Conservation (phyloP, 2,113 vertebrate species). For the Papio anubis region DNA sequence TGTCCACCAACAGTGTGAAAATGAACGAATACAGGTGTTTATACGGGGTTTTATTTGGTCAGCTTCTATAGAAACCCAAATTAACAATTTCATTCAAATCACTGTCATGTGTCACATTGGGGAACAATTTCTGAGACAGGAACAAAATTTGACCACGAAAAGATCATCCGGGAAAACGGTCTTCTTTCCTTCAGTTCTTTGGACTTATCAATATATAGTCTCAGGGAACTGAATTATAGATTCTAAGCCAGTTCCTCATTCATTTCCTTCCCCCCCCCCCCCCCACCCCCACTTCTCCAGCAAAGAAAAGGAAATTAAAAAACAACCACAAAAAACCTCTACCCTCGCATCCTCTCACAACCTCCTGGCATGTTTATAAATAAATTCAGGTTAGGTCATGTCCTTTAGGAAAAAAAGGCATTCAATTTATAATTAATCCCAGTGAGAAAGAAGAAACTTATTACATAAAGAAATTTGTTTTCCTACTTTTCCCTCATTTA, state of each 20-base stretch:
- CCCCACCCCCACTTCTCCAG: background rate
- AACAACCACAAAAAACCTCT: background rate
- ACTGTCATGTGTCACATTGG: accelerated
- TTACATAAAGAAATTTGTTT: too few species aligned
- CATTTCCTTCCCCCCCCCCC: too few species aligned
- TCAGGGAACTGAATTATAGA: background rate
- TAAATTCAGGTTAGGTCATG: background rate
- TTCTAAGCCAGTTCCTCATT: background rate
- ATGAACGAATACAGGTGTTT: background rate
- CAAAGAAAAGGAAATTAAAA: background rate
- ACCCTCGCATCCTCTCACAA: background rate
- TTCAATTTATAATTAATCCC: background rate
- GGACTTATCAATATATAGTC: background rate
- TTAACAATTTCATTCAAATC: background rate
- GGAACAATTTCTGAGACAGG: accelerated
- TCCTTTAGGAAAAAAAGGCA: background rate
- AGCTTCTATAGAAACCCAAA: background rate
- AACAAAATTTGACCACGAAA: background rate
- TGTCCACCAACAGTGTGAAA: too few species aligned
- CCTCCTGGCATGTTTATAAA: background rate
- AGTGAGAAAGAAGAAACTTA: background rate
- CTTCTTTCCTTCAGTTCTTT: accelerated
- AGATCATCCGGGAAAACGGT: accelerated
- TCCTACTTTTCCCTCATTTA: accelerated
- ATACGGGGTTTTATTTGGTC: too few species aligned